A percentile compares a stretch with the other conserved stretches of the same genome.
phyloP scores from a whole-genome alignment of 2,888 invertebrate species.

The Koerneria pararmatus region DNA sequence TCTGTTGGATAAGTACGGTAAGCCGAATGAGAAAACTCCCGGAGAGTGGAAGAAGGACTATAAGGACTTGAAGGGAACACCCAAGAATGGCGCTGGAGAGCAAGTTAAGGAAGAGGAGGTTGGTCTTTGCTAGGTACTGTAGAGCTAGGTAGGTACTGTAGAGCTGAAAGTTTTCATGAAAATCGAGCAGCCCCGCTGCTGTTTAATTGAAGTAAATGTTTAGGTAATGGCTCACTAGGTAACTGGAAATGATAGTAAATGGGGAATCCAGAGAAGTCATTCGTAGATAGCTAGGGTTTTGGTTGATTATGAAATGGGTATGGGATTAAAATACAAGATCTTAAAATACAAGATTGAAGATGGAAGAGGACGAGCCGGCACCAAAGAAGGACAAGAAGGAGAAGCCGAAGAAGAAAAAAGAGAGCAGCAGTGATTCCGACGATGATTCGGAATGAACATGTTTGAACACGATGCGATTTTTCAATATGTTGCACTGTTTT shows the following conservation, averaged over 20 bases:
- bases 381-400: constrained; percentile 16
- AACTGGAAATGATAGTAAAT: too few species aligned
- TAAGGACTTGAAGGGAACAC: constrained; percentile 3
- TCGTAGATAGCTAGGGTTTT: too few species aligned
- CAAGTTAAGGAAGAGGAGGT: constrained; percentile 1
- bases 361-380: constrained; percentile 14
- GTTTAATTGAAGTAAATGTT: too few species aligned
- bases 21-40: constrained; percentile 93
- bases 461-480: too few species aligned
- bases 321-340: constrained; percentile 9
- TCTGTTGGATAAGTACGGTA: constrained; percentile 86
- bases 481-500: too few species aligned
- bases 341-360: neutral
- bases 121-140: too few species aligned
- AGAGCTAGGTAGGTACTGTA: too few species aligned
- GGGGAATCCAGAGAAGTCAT: too few species aligned
- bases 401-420: constrained; percentile 21
- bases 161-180: too few species aligned
- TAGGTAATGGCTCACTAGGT: too few species aligned
- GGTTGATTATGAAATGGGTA: too few species aligned
- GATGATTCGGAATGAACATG: constrained; percentile 17
- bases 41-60: constrained; percentile 75
- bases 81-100: constrained; percentile 1
- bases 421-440: constrained; percentile 16
- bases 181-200: too few species aligned